Base-by-base conservation (phyloP, 2,113 vertebrate genomes). In the Argyrosomus japonicus region DNA sequence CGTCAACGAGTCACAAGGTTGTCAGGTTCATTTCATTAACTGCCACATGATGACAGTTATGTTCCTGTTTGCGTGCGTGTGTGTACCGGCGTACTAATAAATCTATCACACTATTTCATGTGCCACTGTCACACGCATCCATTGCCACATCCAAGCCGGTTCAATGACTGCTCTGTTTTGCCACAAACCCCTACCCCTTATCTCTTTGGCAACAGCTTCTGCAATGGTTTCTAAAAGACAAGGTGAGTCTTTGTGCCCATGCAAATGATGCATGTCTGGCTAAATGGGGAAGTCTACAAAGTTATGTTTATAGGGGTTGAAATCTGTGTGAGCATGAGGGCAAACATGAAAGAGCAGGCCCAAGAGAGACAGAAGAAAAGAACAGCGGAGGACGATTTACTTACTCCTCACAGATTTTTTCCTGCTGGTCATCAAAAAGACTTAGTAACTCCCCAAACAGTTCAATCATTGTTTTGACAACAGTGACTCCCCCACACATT, bases 391-490 rank as follows among this genome's bases (percentile, higher is more conserved):
- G n/a, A 70, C 12, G 7, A 11, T 82, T 78, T 58, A 82, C 36
- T 70, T 50, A 21, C 68, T 75, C 32, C 62, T 75, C 69, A 11
- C 68, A 60, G 19, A 67, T 32, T 74, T 75, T 45, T 75, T 12
- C 75, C 60, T 65, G 23, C 54, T 27, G 65, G 43, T 85, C 75
- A 84, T 79, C 50, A 71, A 63, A 91, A 51, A 57, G 68, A 70
- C 84, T 79, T 77, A 57, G 83, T 75, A 84, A 89, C 87, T 82
- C 82, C 36, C 82, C 74, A 89, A 90, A 92, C 84, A 90, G 68
- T 57, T 87, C 58, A 67, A 75, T 88, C 89, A 84, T 50, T 92
- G 91, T 92, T 90, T 81, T 89, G 89, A 87, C 88, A 85, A 91
- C 92, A 83, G 79, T 23, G 68, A 68, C 84, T 81, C 86, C 87